Base-by-base conservation (phyloP, 2,797 vertebrate species). In the Leucoraja ocellata region DNA sequence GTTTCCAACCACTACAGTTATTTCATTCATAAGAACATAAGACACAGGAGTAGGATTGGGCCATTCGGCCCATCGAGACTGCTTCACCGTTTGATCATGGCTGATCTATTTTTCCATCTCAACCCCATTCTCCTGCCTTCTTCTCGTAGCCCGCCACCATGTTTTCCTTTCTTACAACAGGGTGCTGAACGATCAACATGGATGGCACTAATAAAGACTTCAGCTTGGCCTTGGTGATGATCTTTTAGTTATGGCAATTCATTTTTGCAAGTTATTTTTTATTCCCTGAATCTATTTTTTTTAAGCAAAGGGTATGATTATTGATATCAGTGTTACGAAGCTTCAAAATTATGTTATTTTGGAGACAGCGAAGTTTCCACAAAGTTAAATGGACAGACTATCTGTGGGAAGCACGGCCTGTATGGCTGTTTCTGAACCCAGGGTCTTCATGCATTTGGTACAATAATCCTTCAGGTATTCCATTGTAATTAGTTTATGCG, bases 391-490 rank as follows among this genome's bases (percentile, higher is more conserved):
- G 11, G 84, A 88, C 63, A 74, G 68, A 73, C 65, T 25, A 16
- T 76, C 28, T 92, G 16, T 28, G 39, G 73, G 25, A 28, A 92
- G 46, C 7, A 1, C 28, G 39, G 36, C n/a, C 90, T 76, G 4
- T 76, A 54, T 58, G 58, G 25, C 73, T 76, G 6, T 74, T 58
- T 46, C 68, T 92, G 39, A 92, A 92, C 1, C 63, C 90, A 74
- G 90, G 65, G 21, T 74, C 25, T 92, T 46, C 25, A 28, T 88
- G 90, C 90, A 92, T 76, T 92, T 23, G 28, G 23, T 92, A 54
- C 21, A 46, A 11, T 28, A 54, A 36, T 76, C 46, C 25, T 92
- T 92, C 90, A 92, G 90, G 39, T 92, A 74, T 92, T 92, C 63
- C 36, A 76, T 23, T 73, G 76, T 92, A 28, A 54, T 58, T 74